Evolutionary conservation across 37 sponge, comb jelly and placozoan species (phyloP), one percentile per base, ranked within the genome.

Genomic region (Axinella damicornis): DNA sequence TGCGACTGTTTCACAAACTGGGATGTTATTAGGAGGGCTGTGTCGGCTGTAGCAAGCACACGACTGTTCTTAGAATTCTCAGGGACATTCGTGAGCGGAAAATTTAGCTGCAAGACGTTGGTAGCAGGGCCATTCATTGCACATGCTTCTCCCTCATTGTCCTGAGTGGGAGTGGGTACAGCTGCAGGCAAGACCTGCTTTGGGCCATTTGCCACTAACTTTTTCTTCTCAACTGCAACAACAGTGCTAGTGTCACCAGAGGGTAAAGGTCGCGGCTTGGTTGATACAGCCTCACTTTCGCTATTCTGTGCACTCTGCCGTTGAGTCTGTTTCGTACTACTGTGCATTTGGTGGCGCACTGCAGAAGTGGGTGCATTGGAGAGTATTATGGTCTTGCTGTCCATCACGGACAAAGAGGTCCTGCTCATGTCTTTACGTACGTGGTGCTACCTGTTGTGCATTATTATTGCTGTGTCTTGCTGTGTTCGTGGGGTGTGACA

Each of bases 301-400:
- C 13, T 27, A 5, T 22, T 27, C 4, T 5, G 62, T 61, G 12
- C 62, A 27, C 62, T 25, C 27, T 61, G 25, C 27, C 13, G 62
- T 11, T 61, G n/a, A 14, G 62, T 61, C 62, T 27, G 27, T 61
- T 25, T 61, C 14, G n/a, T 22, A 61, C 5, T 27, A 27, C 27
- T 61, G n/a, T 61, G 25, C 62, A 61, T 14, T 25, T 61, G 62
- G 62, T 61, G 62, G n/a, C 27, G n/a, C 25, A 25, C 25, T 5
- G 25, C 30, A 68, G 73, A 22, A 20, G 27, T 14, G 38, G 81
- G 81, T 31, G 70, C 56, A 54, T 80, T 80, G 2, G 81, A 65
- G 12, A 80, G 70, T 4, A 80, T 31, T n/a, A 80, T 80, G 0
- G 81, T 80, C 22, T 80, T 80, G 37, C 81, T 69, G 81, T 69